phyloP scores from a whole-genome alignment of 2,888 invertebrate genomes.

The Plebejus melissa region DNA sequence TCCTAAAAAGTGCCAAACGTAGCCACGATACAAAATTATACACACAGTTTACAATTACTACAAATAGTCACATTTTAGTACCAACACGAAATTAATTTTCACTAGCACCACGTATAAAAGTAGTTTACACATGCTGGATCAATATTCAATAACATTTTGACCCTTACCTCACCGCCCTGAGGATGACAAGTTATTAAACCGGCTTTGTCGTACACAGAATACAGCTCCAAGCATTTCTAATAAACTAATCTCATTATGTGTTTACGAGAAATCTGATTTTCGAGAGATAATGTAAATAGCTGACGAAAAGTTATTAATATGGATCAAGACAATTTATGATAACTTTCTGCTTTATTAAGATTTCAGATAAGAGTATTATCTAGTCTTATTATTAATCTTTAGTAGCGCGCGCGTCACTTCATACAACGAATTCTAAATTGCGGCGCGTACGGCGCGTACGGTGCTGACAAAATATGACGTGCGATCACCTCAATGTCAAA shows the following conservation, averaged over 20 bases:
- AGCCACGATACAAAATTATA: neutral
- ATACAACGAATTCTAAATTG: no score
- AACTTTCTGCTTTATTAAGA: no score
- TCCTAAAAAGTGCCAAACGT: neutral
- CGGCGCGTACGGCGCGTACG: no score
- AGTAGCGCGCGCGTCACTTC: no score
- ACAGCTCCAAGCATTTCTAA: neutral
- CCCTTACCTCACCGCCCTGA: slow-evolving; percentile 22
- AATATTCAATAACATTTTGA: slow-evolving; percentile 26
- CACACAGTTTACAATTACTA: no score
- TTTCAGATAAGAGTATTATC: no score
- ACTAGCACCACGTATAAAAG: neutral
- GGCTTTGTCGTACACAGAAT: slow-evolving; percentile 12
- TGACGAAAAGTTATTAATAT: neutral
- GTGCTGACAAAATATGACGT: no score
- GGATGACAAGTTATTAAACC: slow-evolving; percentile 25
- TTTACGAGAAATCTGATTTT: neutral
- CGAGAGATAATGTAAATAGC: neutral
- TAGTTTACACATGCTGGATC: slow-evolving; percentile 20
- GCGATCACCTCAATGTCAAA: no score
- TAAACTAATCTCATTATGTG: slow-evolving; percentile 5
- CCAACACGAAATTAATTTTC: slow-evolving; percentile 7
- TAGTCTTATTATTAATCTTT: no score
- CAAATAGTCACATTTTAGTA: neutral
- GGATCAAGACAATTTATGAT: no score